These are phyloP conservation scores for Ectropis crepuscularia DNA, from an alignment of 2,888 invertebrate genomes.

Conservation along the genomic window DNA sequence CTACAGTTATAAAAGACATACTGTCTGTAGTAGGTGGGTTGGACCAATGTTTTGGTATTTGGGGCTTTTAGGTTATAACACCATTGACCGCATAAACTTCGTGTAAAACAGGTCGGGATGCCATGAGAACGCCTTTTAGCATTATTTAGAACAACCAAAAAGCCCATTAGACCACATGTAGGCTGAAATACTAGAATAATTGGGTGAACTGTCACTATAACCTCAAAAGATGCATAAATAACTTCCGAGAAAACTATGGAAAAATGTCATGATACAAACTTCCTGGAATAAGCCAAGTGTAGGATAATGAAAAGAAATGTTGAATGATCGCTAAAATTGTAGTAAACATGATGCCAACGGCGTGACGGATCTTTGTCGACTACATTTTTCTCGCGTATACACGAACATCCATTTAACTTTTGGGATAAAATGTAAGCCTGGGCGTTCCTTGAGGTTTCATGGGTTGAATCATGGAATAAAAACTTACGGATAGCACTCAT, in stretches of 20 bases:
- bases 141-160: too few species aligned
- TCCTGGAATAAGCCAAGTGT: neutral
- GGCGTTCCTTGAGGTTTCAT: neutral
- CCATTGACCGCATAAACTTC: neutral
- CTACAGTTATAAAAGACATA: neutral
- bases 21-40: neutral
- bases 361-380: conserved; percentile 7
- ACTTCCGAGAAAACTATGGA: neutral
- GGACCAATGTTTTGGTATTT: conserved; percentile 1
- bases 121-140: neutral
- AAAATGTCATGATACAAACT: neutral
- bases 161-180: too few species aligned
- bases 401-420: too few species aligned
- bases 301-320: neutral
- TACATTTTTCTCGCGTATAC: neutral
- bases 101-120: neutral
- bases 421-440: too few species aligned
- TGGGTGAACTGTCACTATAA: conserved; percentile 6
- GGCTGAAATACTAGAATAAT: neutral
- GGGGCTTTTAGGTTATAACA: neutral
- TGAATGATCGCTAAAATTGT: neutral
- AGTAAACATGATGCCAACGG: conserved; percentile 33
- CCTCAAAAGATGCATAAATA: conserved; percentile 19
- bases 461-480: conserved; percentile 6
- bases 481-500: conserved; percentile 30